Conservation (phyloP, 2,888 invertebrate species). For the Ormyrus thymus region DNA sequence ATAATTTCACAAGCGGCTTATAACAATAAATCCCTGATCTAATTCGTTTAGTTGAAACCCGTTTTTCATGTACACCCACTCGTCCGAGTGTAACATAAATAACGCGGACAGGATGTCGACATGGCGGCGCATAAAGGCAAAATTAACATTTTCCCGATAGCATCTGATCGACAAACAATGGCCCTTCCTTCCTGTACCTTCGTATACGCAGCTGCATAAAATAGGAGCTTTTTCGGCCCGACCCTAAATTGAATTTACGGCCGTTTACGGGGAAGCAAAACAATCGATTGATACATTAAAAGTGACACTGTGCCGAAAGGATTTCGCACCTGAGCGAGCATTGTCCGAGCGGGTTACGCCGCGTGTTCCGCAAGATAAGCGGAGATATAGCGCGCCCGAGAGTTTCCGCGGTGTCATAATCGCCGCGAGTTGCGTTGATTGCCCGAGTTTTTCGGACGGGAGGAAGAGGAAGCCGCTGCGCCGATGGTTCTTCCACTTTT, state of each 20-base stretch:
- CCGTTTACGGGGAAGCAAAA: neutral
- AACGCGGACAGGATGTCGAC: neutral
- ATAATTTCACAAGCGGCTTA: slow-evolving; percentile 20
- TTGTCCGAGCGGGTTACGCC: slow-evolving; percentile 1
- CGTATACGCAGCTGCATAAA: too few relatives aligned
- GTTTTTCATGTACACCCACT: neutral
- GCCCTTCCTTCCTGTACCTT: neutral
- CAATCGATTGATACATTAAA: neutral
- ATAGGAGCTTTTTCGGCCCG: neutral
- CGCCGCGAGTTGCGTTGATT: neutral
- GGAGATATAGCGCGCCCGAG: neutral
- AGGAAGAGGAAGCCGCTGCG: too few relatives aligned
- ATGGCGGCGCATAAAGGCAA: neutral
- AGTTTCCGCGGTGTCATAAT: slow-evolving; percentile 11
- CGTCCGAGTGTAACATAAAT: neutral
- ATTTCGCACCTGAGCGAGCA: neutral
- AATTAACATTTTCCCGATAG: slow-evolving; percentile 17
- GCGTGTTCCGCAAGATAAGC: neutral
- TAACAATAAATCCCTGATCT: neutral
- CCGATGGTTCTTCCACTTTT: too few relatives aligned
- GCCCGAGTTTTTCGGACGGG: too few relatives aligned
- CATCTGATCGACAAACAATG: slow-evolving; percentile 16
- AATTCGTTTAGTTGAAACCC: too few relatives aligned
- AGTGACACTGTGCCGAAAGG: too few relatives aligned
- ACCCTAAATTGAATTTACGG: neutral